Evolutionary conservation across 2,797 vertebrate genomes (phyloP).

Genomic region (Erethizon dorsatum): DNA sequence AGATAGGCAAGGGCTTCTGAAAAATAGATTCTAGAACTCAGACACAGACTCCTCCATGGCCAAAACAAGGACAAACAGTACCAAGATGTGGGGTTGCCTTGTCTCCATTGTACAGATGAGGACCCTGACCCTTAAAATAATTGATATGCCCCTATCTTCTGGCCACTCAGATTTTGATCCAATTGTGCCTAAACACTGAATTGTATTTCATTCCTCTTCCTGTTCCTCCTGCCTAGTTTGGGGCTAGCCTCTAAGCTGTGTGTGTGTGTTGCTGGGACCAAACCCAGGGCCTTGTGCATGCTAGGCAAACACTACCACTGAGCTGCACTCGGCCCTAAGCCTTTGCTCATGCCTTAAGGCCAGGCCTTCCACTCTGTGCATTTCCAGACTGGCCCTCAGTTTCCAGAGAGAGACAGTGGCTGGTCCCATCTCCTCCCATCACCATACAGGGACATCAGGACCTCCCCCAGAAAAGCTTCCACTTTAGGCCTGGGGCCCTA

Average conservation of each 20-base stretch:
- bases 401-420: not conserved
- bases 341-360: not conserved
- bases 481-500: not conserved
- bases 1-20: conserved; percentile 18
- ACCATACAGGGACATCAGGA: not conserved
- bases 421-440: not conserved
- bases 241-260: not conserved
- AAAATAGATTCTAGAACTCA: conserved; percentile 31
- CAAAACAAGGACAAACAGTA: not conserved
- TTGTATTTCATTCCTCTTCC: not conserved
- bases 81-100: not conserved
- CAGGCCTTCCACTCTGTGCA: not conserved
- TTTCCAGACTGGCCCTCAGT: not conserved
- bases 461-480: not conserved
- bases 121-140: conserved; percentile 8
- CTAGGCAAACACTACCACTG: too few species aligned
- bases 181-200: not conserved
- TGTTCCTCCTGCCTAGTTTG: not conserved
- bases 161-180: conserved; percentile 7
- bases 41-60: not conserved
- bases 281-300: not conserved
- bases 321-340: not conserved
- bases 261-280: not conserved
- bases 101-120: not conserved
- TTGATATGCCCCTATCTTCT: not conserved